phyloP scores from a whole-genome alignment of 2,888 invertebrate species.

The Malacosoma neustria region DNA sequence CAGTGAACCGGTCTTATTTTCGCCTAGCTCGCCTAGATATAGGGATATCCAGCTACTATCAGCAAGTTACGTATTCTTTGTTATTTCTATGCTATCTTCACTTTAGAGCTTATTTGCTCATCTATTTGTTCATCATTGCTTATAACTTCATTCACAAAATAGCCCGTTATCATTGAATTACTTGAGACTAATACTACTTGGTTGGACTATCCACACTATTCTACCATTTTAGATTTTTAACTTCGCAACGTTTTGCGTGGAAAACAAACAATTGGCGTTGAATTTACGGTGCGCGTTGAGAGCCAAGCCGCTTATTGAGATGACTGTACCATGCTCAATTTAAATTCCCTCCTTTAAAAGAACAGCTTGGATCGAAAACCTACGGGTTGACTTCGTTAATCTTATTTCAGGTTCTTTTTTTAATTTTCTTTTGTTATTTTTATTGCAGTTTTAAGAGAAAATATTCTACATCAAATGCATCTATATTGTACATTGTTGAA shows the following conservation, averaged over 20 bases:
- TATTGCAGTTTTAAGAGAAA: background rate
- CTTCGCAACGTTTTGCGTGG: conserved; percentile 43
- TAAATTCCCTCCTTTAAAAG: conserved; percentile 26
- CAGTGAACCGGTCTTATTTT: too few relatives aligned
- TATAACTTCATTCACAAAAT: too few relatives aligned
- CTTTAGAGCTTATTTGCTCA: too few relatives aligned
- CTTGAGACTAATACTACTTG: too few relatives aligned
- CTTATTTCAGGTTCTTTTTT: background rate
- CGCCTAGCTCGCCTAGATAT: too few relatives aligned
- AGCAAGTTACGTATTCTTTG: too few relatives aligned
- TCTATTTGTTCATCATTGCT: too few relatives aligned
- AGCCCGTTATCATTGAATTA: too few relatives aligned
- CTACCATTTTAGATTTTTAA: conserved; percentile 23
- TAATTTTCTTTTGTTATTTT: background rate
- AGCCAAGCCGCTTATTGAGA: conserved; percentile 67
- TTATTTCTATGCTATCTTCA: too few relatives aligned
- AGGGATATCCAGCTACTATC: too few relatives aligned
- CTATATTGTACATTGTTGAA: too few relatives aligned
- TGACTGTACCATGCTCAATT: conserved; percentile 44
- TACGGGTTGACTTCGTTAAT: background rate
- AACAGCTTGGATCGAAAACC: background rate
- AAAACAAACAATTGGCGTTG: conserved; percentile 57
- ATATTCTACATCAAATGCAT: too few relatives aligned
- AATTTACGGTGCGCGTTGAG: conserved; percentile 54
- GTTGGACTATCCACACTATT: conserved; percentile 23